Evolutionary conservation across 2,113 vertebrate genomes (phyloP), one percentile per base, ranked within the genome.

Genomic region (Coryphaenoides rupestris): DNA sequence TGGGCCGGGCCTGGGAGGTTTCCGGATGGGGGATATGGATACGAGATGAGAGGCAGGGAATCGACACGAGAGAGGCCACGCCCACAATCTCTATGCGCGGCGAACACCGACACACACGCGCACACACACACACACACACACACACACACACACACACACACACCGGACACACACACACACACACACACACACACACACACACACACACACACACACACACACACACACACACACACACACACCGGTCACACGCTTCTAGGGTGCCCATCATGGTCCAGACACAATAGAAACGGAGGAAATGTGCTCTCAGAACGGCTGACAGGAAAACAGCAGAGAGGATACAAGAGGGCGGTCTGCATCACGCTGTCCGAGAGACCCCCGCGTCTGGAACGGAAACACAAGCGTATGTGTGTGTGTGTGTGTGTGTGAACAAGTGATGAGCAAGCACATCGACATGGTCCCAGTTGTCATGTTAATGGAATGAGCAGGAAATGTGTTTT

Each of bases 381-480:
- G 5, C 28, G 28, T 33, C 28, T 3, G 28, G 1, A 61, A 21
- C 5, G 14, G 19, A 0, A 74, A 75, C 62, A 73, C 61, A 68
- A 55, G 19, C 21, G 10, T 13, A 16, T 17, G 47, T 17, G 47
- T 50, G 47, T 50, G 19, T 7, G 15, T 21, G 62, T 70, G 65
- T 69, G 58, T 24, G 61, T 59, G 54, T 21, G 33, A 72, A 55
- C 53, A 72, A 68, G 12, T 75, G 76, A 77, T 73, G 82, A 83
- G 69, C 57, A 68, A 75, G 72, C 69, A 76, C 70, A 72, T 70
- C 60, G 50, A 55, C 55, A 59, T 54, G 63, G 56, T 71, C 77
- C 75, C 71, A 56, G 47, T 59, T 75, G 75, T 58, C 73, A 76
- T 56, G 78, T 79, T 23, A 71, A 70, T 67, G 63, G 61, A 70